These are phyloP conservation scores for Copidosoma aretas DNA, from an alignment of 2,888 invertebrate species.

Conservation along the genomic window DNA sequence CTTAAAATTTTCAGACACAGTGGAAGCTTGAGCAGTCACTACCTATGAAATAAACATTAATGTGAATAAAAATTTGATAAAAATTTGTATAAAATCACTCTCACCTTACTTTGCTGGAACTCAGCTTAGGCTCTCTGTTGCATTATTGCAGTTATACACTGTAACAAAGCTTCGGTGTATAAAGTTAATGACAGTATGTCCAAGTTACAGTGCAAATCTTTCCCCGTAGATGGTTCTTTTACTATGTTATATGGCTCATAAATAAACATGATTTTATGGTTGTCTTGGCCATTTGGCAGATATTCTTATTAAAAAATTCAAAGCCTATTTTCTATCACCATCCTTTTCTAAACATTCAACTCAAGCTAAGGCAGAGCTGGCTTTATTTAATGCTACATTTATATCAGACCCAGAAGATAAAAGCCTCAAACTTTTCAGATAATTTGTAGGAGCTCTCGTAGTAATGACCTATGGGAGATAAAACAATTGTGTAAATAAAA, in stretches of 20 bases:
- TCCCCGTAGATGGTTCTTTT: too few species aligned
- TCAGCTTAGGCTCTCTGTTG: conserved; percentile 58
- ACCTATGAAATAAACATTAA: conserved; percentile 10
- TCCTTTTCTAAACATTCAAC: conserved; percentile 76
- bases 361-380: conserved; percentile 74
- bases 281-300: conserved; percentile 65
- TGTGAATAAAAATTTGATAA: background rate
- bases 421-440: conserved; percentile 54
- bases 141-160: conserved; percentile 59
- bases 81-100: background rate
- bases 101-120: conserved; percentile 59
- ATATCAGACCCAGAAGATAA: conserved; percentile 48
- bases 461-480: conserved; percentile 41
- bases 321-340: conserved; percentile 75
- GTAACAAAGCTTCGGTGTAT: too few species aligned
- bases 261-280: too few species aligned
- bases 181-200: too few species aligned
- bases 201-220: too few species aligned
- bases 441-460: conserved; percentile 55
- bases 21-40: conserved; percentile 54
- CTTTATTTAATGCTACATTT: conserved; percentile 53
- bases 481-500: background rate
- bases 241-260: too few species aligned
- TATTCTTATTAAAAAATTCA: conserved; percentile 74
- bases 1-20: conserved; percentile 53